These are phyloP conservation scores for Cephalopterus ornatus DNA, from an alignment of 2,113 vertebrate genomes.

Conservation along the genomic window DNA sequence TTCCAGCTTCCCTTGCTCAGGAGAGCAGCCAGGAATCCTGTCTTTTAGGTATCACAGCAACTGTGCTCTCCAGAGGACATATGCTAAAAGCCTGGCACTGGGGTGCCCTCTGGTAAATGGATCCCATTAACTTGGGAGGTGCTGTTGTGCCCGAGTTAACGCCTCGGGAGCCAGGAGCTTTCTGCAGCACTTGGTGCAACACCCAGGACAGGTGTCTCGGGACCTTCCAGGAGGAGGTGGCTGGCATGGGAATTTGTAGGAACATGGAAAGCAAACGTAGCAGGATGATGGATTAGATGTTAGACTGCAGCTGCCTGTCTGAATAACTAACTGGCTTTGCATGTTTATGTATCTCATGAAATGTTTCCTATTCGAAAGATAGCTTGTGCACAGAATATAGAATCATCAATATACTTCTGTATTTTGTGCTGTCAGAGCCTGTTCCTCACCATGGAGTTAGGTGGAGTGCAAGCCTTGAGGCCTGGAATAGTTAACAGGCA, in stretches of 20 bases:
- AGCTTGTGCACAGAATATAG: not conserved
- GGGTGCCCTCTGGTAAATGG: not conserved
- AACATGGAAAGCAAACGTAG: not conserved
- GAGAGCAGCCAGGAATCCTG: not conserved
- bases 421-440: not conserved
- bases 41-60: not conserved
- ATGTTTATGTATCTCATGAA: not conserved
- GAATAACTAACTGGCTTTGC: not conserved
- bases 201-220: too few relatives aligned
- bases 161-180: not conserved
- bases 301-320: not conserved
- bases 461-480: not conserved
- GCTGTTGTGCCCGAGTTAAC: not conserved
- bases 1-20: not conserved
- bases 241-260: not conserved
- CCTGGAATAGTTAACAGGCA: not conserved
- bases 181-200: not conserved
- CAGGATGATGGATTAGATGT: not conserved
- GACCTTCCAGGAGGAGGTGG: not conserved
- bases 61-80: conserved; percentile 5
- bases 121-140: not conserved
- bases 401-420: not conserved
- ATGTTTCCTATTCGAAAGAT: not conserved
- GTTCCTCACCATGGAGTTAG: not conserved
- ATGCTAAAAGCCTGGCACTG: not conserved